Conservation (phyloP, 1,140 invertebrate genomes). For the Heliconius himera region DNA sequence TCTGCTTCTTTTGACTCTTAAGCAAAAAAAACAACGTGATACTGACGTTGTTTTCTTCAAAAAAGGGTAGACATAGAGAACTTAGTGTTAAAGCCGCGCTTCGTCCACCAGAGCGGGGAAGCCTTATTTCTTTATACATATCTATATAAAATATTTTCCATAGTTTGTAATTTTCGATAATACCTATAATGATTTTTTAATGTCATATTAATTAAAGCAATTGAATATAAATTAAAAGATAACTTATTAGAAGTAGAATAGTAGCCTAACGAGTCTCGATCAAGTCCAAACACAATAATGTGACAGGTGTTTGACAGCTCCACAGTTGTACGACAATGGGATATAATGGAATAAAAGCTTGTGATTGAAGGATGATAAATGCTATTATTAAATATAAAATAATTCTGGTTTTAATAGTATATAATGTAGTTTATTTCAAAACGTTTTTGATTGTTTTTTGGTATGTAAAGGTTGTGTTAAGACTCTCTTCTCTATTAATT, state of each 20-base stretch:
- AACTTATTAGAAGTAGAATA: neutral
- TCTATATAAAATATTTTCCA: no score
- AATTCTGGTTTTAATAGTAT: neutral
- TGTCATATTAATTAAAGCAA: neutral
- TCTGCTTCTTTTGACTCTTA: no score
- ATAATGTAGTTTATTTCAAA: neutral
- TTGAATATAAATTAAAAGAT: slow-evolving; percentile 2
- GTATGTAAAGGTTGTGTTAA: neutral
- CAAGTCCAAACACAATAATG: slow-evolving; percentile 16
- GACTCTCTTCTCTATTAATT: no score
- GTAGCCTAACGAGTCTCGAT: neutral
- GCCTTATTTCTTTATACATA: no score
- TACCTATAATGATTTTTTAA: neutral
- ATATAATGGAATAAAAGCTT: slow-evolving; percentile 24
- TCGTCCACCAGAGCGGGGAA: no score
- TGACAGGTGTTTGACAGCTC: slow-evolving; percentile 31
- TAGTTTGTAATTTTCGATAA: neutral
- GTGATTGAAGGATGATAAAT: slow-evolving; percentile 19
- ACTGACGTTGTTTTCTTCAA: no score
- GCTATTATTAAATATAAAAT: neutral
- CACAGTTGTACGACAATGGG: slow-evolving; percentile 11
- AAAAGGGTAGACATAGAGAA: no score
- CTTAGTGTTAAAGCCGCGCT: no score
- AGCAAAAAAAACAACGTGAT: no score
- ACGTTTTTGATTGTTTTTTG: neutral